phyloP scores from a whole-genome alignment of 2,888 invertebrate genomes.

The Eledone cirrhosa region DNA sequence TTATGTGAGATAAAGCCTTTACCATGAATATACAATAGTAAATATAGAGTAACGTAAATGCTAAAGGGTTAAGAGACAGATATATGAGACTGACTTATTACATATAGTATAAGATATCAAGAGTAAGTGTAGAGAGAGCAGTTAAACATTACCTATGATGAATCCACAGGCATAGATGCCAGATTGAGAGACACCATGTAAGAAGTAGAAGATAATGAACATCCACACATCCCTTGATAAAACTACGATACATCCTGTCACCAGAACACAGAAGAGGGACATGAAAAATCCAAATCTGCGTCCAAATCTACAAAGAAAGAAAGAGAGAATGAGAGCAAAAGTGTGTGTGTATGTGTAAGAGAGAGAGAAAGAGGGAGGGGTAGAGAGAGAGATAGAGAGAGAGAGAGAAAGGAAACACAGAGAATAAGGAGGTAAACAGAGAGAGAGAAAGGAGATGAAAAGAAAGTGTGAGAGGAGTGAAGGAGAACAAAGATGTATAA shows the following conservation, averaged over 20 bases:
- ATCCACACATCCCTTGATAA: slow-evolving; percentile 41
- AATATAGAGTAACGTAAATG: too few species aligned
- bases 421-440: neutral
- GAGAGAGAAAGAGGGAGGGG: neutral
- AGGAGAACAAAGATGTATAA: neutral
- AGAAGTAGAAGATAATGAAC: slow-evolving; percentile 47
- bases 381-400: neutral
- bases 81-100: too few species aligned
- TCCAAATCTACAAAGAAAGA: slow-evolving; percentile 42
- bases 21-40: too few species aligned
- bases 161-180: slow-evolving; percentile 46
- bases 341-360: too few species aligned
- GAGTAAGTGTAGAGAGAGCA: neutral
- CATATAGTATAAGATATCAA: too few species aligned
- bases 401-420: neutral
- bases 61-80: too few species aligned
- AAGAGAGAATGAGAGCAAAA: neutral
- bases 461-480: neutral
- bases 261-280: slow-evolving; percentile 38
- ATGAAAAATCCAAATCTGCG: slow-evolving; percentile 47
- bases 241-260: slow-evolving; percentile 41
- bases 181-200: slow-evolving; percentile 47
- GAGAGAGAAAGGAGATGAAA: neutral
- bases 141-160: slow-evolving; percentile 42
- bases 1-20: too few species aligned